These are phyloP conservation scores for Ectropis grisescens DNA, from an alignment of 1,140 invertebrate species.

Conservation along the genomic window DNA sequence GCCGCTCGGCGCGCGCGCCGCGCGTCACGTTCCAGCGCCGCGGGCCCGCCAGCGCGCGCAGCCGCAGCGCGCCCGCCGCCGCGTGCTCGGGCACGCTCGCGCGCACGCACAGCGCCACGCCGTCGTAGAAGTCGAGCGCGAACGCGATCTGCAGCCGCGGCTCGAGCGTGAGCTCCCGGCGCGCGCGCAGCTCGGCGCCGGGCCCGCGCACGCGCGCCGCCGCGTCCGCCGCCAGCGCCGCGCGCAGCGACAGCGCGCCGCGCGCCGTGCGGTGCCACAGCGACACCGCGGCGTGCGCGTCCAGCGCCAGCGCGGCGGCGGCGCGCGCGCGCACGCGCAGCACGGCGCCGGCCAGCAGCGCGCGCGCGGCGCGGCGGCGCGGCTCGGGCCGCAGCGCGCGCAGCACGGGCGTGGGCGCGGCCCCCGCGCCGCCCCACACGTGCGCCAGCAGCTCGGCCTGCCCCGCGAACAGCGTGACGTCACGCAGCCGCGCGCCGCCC, in stretches of 20 bases:
- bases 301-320: slow-evolving; percentile 18
- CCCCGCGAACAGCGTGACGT: slow-evolving; percentile 22
- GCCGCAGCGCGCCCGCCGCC: not conserved
- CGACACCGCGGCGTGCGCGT: slow-evolving; percentile 27
- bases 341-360: slow-evolving; percentile 18
- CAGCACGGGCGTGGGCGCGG: slow-evolving; percentile 27
- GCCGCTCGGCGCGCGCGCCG: no score
- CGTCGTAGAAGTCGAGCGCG: slow-evolving; percentile 33
- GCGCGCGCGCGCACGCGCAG: slow-evolving; percentile 9
- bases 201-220: slow-evolving; percentile 5
- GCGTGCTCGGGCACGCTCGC: slow-evolving; percentile 8
- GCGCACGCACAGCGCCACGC: slow-evolving; percentile 25
- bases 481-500: slow-evolving; percentile 18
- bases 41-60: slow-evolving; percentile 5
- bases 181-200: slow-evolving; percentile 10
- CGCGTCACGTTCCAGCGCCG: slow-evolving; percentile 2
- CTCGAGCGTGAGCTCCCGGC: slow-evolving; percentile 6
- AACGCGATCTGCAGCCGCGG: slow-evolving; percentile 21
- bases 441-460: slow-evolving; percentile 34
- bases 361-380: slow-evolving; percentile 1
- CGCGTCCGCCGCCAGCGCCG: slow-evolving; percentile 10
- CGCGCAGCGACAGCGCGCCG: slow-evolving; percentile 16
- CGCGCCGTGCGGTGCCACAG: slow-evolving; percentile 32
- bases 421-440: slow-evolving; percentile 38
- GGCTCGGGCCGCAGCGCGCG: slow-evolving; percentile 20